A percentile compares a stretch with the other conserved stretches of the same genome.
phyloP scores from a whole-genome alignment of 2,113 vertebrate species.

The Hydropotes inermis region DNA sequence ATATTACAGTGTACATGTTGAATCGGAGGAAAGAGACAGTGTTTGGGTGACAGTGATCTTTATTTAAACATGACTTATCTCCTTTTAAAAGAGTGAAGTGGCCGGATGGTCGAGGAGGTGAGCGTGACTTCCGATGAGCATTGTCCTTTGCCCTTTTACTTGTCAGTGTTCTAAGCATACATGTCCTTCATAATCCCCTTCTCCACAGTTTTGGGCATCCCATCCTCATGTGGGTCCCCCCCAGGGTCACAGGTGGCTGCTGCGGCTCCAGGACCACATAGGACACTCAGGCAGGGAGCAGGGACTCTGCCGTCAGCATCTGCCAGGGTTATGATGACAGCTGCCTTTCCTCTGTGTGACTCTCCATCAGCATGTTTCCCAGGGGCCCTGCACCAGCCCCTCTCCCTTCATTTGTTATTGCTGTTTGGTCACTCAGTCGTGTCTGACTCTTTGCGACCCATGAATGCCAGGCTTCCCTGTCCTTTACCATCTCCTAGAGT shows the following conservation, averaged over 20 bases:
- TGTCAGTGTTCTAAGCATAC: accelerated
- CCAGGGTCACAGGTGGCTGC: not conserved
- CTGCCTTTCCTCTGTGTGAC: not conserved
- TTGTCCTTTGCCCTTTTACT: not conserved
- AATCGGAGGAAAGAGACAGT: not conserved
- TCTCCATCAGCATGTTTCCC: not conserved
- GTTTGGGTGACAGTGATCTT: not conserved
- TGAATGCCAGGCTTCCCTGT: not conserved
- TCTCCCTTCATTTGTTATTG: not conserved
- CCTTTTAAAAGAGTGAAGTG: not conserved
- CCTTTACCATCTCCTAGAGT: not conserved
- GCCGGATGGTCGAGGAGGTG: accelerated
- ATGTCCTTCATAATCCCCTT: not conserved
- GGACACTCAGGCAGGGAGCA: no score
- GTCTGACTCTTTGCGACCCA: not conserved
- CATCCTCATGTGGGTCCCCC: accelerated
- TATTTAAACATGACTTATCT: not conserved
- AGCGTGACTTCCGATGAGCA: accelerated
- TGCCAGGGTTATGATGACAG: accelerated
- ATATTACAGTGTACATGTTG: accelerated
- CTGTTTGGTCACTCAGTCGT: not conserved
- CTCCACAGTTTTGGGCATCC: not conserved
- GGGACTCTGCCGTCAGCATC: not conserved
- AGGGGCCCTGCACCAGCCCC: not conserved
- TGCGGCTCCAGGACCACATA: not conserved